These are phyloP conservation scores for Cephus sareptanus DNA, from an alignment of 2,888 invertebrate species.

Conservation along the genomic window DNA sequence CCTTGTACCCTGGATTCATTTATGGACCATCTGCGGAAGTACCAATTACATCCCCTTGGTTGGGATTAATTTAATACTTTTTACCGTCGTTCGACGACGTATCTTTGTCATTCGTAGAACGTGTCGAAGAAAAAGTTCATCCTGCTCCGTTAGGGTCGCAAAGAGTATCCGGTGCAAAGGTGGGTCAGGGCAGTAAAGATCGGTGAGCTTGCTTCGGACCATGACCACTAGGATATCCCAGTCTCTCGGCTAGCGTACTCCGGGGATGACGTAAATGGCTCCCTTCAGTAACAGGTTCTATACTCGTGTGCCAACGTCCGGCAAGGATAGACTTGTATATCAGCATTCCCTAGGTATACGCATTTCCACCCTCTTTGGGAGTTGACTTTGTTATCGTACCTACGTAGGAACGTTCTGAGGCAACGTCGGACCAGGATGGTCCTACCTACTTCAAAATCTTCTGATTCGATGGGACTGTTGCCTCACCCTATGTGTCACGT, in stretches of 20 bases:
- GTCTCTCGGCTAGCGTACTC: conserved; percentile 36
- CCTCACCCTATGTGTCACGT: background rate
- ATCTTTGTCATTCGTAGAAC: background rate
- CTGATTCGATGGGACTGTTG: background rate
- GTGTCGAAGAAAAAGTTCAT: background rate
- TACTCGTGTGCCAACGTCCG: conserved; percentile 11
- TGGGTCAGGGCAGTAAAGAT: background rate
- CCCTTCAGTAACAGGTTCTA: conserved; percentile 47
- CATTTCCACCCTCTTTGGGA: background rate
- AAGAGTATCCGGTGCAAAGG: background rate
- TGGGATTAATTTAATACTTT: background rate
- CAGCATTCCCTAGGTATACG: background rate
- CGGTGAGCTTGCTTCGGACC: too few relatives aligned
- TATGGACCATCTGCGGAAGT: too few relatives aligned
- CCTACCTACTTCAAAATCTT: background rate
- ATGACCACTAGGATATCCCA: background rate
- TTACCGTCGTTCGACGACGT: background rate
- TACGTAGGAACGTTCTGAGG: background rate
- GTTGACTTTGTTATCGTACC: background rate
- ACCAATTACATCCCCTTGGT: background rate
- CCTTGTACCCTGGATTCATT: too few relatives aligned
- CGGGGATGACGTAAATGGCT: conserved; percentile 42
- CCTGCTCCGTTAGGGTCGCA: background rate
- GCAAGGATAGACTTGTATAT: background rate
- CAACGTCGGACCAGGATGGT: background rate